Percentiles rank a stretch among this genome's conserved stretches.
These are phyloP conservation scores for Therioaphis trifolii DNA, from an alignment of 2,888 invertebrate species.

Conservation along the genomic window DNA sequence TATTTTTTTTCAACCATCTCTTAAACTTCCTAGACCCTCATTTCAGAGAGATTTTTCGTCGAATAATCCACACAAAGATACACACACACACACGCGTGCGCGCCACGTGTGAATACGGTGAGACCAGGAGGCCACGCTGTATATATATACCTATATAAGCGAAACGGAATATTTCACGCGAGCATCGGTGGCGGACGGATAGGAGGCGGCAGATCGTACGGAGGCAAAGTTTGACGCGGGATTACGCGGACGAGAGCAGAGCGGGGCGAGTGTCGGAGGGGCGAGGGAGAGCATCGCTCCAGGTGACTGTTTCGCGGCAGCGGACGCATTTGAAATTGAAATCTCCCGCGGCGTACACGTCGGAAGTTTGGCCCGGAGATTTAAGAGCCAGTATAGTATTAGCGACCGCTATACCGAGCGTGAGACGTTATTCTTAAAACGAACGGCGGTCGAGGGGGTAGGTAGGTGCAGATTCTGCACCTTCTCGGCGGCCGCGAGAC, in stretches of 20 bases:
- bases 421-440: neutral
- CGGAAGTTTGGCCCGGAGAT: constrained; percentile 54
- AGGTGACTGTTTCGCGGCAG: constrained; percentile 39
- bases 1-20: neutral
- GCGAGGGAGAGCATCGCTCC: neutral
- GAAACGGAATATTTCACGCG: constrained; percentile 14
- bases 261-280: neutral
- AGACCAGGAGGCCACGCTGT: neutral
- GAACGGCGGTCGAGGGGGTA: too few species aligned
- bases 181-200: neutral
- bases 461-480: too few species aligned
- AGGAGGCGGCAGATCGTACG: too few species aligned
- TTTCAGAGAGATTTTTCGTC: constrained; percentile 8
- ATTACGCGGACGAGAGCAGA: constrained; percentile 1
- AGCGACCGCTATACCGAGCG: neutral
- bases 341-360: constrained; percentile 42
- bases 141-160: neutral
- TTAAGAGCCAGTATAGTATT: constrained; percentile 32
- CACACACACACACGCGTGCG: too few species aligned
- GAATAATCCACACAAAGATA: constrained; percentile 41
- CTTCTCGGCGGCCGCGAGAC: neutral
- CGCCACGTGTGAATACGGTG: neutral
- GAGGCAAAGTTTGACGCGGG: constrained; percentile 39
- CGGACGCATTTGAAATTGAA: constrained; percentile 59
- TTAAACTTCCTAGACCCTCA: constrained; percentile 8